Base-by-base conservation (phyloP, 2,113 vertebrate genomes). In the Sterrhoptilus dennistouni region DNA sequence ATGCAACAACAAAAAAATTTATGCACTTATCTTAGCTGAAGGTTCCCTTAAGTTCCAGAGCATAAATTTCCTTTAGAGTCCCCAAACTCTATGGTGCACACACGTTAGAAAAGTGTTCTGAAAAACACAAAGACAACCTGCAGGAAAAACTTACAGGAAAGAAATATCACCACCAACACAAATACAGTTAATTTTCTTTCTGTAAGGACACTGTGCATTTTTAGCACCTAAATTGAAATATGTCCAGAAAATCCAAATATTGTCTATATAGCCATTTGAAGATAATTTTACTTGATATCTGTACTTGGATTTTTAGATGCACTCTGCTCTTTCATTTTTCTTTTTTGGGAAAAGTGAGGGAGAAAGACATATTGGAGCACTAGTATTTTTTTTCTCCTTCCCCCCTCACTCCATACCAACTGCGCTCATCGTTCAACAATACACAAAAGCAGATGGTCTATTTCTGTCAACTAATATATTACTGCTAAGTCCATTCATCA, bases 401-500 rank as follows among this genome's bases (percentile, higher is more conserved):
- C 36, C 44, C 28, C 28, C 20, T 81, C 33, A 70, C 20, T 17
- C 72, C 36, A 2, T 19, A 56, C 12, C 44, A 14, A 35, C n/a
- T 50, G 23, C 42, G 24, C 52, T 54, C 49, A 71, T 94, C 63
- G 71, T 29, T 78, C 68, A 72, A 24, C 22, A 22, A 31, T 6
- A 77, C 61, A 33, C 77, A 90, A 87, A 83, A 93, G 60, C 66
- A 95, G 83, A 56, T 74, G 38, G 44, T 52, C 53, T 28, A 21
- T 77, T 95, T 78, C 57, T 33, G n/a, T 36, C 50, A 68, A 60
- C n/a, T 71, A 83, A 61, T 74, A 25, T 31, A 42, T 70, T 78
- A 75, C 49, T 66, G 19, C 53, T 52, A 76, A 92, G 75, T 69
- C 47, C 47, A 94, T 89, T 90, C 88, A 86, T 82, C 64, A 80